Conservation (phyloP, 2,888 invertebrate genomes). For the Plagodis dolabraria region DNA sequence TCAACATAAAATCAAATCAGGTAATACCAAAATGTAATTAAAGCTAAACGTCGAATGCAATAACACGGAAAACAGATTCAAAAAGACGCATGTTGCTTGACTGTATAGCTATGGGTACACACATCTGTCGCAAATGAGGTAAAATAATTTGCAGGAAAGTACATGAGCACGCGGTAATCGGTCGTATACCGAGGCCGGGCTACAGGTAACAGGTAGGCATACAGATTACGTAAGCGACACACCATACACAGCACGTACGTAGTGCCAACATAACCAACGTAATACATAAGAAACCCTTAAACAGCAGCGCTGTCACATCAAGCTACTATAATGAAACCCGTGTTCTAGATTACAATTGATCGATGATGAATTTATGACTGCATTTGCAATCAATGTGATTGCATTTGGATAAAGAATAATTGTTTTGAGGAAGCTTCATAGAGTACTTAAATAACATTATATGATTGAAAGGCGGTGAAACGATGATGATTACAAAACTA, state of each 20-base stretch:
- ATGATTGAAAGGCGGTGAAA: background rate
- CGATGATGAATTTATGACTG: slow-evolving; percentile 12
- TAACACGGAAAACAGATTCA: no score
- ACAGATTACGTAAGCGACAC: slow-evolving; percentile 58
- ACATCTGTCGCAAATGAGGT: background rate
- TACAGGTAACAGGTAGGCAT: slow-evolving; percentile 47
- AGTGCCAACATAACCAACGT: slow-evolving; percentile 30
- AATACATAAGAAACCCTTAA: slow-evolving; percentile 38
- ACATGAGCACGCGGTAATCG: slow-evolving; percentile 13
- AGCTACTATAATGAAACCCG: slow-evolving; percentile 28
- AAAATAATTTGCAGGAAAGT: slow-evolving; percentile 29
- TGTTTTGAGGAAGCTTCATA: background rate
- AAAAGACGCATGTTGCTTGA: no score
- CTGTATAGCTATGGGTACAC: no score
- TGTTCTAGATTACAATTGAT: slow-evolving; percentile 24
- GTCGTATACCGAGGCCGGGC: slow-evolving; percentile 46
- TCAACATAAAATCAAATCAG: no score
- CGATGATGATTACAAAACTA: no score
- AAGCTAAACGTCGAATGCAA: no score
- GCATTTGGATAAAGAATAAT: background rate
- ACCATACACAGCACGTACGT: slow-evolving; percentile 36
- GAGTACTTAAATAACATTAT: background rate
- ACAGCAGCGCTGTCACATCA: slow-evolving; percentile 31
- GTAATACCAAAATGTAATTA: no score
- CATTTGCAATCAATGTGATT: background rate